Base-by-base conservation (phyloP, 2,888 invertebrate species). In the Meloe dianella region DNA sequence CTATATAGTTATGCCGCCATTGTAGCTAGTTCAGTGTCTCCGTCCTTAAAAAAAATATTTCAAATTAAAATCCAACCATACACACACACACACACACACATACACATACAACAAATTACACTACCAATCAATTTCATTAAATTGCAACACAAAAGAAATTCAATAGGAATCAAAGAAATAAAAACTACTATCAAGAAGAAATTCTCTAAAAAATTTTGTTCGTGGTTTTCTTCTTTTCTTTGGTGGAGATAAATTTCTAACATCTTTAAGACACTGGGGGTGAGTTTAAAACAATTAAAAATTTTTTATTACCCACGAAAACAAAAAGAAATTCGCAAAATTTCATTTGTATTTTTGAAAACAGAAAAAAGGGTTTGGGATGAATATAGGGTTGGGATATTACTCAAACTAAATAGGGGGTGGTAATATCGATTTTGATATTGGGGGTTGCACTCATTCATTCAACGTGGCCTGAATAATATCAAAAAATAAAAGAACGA, bases 1-100 rank as follows among this genome's bases (percentile, higher is more conserved):
- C 81, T 79, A 82, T 78, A 82, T 81, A 79, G 78, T 75, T 74
- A 78, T 80, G 81, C 80, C 81, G 81, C 82, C 82, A 82, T 82
- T 79, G 78, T 81, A 80, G 78, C 76, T 80, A 79, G 76, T 74
- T 76, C 77, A 76, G 76, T 75, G 79, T 79, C 80, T 81, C 82
- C 81, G 82, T 82, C 81, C 81, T 70, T 56, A 64, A 69, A 66
- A 65, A 59, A 66, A 65, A 59, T 66, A 61, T 65, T 51, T 51
- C 51, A 51, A 51, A 51, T 22, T 51, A 47, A 47, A 8, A 47
- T 47, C 20, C 47, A 47, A 47, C 38, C 32, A 32, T n/a, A 56
- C 10, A 56, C 24, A 29, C 30, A 27, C 8, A n/a, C 57, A 27
- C 3, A 29, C 57, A 57, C 9, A 57, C 20, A 47, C 2, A 8